phyloP scores from a whole-genome alignment of 2,113 vertebrate species.

The Enhydra lutris region DNA sequence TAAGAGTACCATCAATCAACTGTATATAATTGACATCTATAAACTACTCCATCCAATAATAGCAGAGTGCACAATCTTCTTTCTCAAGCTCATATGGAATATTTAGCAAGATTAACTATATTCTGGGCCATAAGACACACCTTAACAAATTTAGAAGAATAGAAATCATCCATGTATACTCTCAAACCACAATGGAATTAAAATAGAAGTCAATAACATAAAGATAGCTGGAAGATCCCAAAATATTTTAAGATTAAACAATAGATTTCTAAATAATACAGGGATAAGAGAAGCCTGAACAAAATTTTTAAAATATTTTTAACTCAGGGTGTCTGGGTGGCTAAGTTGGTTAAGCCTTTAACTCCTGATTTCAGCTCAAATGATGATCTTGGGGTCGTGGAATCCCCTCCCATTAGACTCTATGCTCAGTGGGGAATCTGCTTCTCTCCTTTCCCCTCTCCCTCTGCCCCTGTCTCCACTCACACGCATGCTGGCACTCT shows the following conservation, averaged over 20 bases:
- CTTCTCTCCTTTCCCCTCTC: background rate
- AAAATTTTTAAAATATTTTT: background rate
- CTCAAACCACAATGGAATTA: background rate
- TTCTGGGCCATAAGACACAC: background rate
- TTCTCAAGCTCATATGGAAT: background rate
- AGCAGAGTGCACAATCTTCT: background rate
- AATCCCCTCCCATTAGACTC: background rate
- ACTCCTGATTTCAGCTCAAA: background rate
- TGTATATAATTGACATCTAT: background rate
- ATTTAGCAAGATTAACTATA: background rate
- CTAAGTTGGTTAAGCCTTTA: background rate
- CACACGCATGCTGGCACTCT: background rate
- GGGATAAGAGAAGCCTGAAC: background rate
- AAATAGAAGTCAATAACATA: background rate
- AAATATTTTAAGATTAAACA: background rate
- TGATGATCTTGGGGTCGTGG: background rate
- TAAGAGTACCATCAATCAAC: background rate
- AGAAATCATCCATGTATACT: background rate
- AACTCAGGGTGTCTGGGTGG: background rate
- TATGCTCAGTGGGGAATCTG: background rate
- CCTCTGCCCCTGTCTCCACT: background rate
- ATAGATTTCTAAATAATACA: background rate
- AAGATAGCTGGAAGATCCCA: background rate
- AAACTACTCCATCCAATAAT: background rate
- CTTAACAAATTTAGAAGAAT: background rate